Evolutionary conservation across 2,888 invertebrate genomes (phyloP), one percentile per base, ranked within the genome.

Genomic region (Lampropteryx suffumata): DNA sequence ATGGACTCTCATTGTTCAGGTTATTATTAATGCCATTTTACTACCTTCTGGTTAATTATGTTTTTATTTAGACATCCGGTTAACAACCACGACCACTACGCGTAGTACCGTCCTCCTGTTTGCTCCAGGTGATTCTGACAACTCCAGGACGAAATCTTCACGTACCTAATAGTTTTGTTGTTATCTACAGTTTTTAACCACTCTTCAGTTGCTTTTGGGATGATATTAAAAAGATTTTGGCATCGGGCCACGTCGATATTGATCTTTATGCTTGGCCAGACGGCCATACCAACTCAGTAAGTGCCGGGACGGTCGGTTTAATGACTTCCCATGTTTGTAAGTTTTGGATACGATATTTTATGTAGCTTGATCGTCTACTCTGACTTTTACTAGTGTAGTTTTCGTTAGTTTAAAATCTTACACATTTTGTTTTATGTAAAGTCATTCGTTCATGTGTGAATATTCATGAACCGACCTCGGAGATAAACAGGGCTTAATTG

Each of bases 221-320:
- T 75, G 85, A 87, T 90, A 89, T 89, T 89, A 89, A 89, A 89
- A 88, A 89, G 87, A 87, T 88, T 83, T 87, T 90, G 90, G 90
- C 89, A 84, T 69, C 71, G 76, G 68, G 88, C 89, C 90, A 90
- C 76, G 69, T 61, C 78, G 89, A 88, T 90, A 89, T 88, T 84
- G 88, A 90, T 89, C 89, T 88, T 87, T 82, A 87, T 85, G 87
- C 84, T 82, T 76, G 80, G 80, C 85, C 85, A 85, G 87, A 85
- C 84, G 78, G 82, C 81, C 79, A 80, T 85, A 81, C 79, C 74
- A 84, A 77, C 79, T 78, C 73, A 77, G 74, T 81, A 85, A 86
- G 82, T 86, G 78, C 83, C 79, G 76, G 76, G 81, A 78, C 77
- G 73, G 79, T 82, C 76, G 78, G 70, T 84, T 87, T 88, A 88